Evolutionary conservation across 1,140 invertebrate species (phyloP).

Genomic region (Tribolium madens): DNA sequence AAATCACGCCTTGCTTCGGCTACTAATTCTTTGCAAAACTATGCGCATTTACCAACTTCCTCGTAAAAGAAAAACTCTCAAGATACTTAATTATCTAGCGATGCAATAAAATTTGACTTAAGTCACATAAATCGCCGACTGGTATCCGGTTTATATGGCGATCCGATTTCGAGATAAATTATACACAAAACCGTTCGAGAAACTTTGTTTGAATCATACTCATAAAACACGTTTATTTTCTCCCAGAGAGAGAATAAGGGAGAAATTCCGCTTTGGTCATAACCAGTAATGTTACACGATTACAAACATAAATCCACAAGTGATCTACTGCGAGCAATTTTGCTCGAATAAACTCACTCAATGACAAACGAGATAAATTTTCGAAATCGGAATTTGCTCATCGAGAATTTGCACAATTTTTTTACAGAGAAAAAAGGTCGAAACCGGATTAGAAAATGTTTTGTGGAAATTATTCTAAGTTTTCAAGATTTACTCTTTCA

Average conservation of each 20-base stretch:
- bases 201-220: conserved; percentile 37
- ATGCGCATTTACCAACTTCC: conserved; percentile 30
- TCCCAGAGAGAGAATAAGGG: conserved; percentile 7
- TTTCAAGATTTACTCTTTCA: too few species aligned
- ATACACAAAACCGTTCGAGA: conserved; percentile 21
- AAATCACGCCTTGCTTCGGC: conserved; percentile 8
- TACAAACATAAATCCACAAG: conserved; percentile 27
- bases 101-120: conserved; percentile 29
- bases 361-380: conserved; percentile 1
- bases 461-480: too few species aligned
- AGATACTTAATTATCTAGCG: not conserved
- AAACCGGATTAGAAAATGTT: too few species aligned
- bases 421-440: too few species aligned
- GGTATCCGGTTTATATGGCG: conserved; percentile 26
- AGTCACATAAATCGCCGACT: conserved; percentile 22
- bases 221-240: conserved; percentile 35
- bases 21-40: conserved; percentile 21
- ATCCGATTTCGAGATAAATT: conserved; percentile 32
- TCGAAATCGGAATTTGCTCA: too few species aligned
- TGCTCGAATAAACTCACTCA: conserved; percentile 12
- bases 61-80: not conserved
- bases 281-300: conserved; percentile 18
- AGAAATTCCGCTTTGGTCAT: conserved; percentile 14
- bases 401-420: too few species aligned
- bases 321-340: conserved; percentile 9